Percentiles rank a stretch among this genome's conserved stretches.
These are phyloP conservation scores for Acrocyrtus sp. DNA, from an alignment of 2,888 invertebrate genomes.

Conservation along the genomic window DNA sequence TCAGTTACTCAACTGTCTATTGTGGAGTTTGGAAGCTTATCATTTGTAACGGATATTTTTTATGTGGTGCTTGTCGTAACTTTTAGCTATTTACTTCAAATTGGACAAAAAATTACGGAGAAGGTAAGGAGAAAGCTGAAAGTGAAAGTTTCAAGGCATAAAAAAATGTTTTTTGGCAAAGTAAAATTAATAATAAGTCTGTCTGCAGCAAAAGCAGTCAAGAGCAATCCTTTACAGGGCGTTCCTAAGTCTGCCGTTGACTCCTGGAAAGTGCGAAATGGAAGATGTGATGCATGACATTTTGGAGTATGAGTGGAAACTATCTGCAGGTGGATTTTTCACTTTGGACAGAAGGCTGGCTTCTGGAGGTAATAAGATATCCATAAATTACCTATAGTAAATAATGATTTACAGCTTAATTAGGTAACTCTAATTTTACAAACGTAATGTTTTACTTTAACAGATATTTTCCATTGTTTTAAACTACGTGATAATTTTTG, in stretches of 20 bases:
- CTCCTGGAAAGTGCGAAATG: constrained; percentile 17
- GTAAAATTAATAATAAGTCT: constrained; percentile 1
- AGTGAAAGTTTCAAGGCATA: neutral
- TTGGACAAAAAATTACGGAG: constrained; percentile 14
- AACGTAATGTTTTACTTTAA: neutral
- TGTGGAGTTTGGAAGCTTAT: neutral
- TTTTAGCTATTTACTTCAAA: constrained; percentile 12
- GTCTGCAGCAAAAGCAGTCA: constrained; percentile 17
- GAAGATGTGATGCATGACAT: constrained; percentile 31
- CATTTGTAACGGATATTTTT: constrained; percentile 5
- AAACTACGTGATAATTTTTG: constrained; percentile 31
- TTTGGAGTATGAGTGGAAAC: constrained; percentile 26
- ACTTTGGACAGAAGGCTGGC: constrained; percentile 18
- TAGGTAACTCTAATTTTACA: neutral
- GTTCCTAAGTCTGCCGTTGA: constrained; percentile 14
- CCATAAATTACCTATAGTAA: too few species aligned
- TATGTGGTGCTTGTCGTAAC: neutral
- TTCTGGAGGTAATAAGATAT: constrained; percentile 22
- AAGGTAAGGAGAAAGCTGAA: constrained; percentile 1
- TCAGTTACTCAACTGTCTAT: constrained; percentile 16
- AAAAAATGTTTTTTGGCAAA: too few species aligned
- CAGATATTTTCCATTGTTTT: constrained; percentile 30
- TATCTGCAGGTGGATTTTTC: constrained; percentile 30
- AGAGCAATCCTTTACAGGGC: constrained; percentile 5
- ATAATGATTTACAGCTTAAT: too few species aligned